Base-by-base conservation (phyloP, 2,797 vertebrate species). In the Pempheris klunzingeri region DNA sequence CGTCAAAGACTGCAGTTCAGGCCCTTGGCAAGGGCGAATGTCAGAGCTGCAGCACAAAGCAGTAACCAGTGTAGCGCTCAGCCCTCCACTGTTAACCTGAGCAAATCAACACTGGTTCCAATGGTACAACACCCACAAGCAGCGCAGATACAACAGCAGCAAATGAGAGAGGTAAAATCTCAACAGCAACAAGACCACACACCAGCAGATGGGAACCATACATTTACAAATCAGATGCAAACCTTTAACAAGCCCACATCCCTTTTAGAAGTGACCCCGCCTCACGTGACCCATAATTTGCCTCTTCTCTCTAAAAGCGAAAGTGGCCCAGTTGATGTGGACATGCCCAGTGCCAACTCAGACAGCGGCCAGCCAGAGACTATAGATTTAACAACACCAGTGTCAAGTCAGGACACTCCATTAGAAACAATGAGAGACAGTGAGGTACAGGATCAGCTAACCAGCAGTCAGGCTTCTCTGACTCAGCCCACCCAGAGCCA, bases 1-100 rank as follows among this genome's bases (percentile, higher is more conserved):
- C 95, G 95, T 8, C 95, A 96, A 2, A 96, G 95, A 52, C 96
- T 98, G 65, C 96, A 96, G 75, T 97, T 98, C 88, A 96, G 94
- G 88, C 97, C 95, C 0, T 89, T 93, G 47, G 74, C 81, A 28
- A 94, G 84, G 77, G 92, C 47, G 7, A 92, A 87, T 1, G 77
- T 84, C 5, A 72, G 84, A 55, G 54, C 57, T 1, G 43, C 71
- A 15, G 58, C 55, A 46, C 83, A 71, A 78, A 79, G 47, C 77
- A 11, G 50, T 41, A 72, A 43, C 71, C 83, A 84, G 74, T 36
- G 65, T 11, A 77, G 41, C 8, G 52, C 78, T 80, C 91, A 88
- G 82, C 44, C 77, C 71, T 53, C 88, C 0, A 53, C 63, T 3
- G 75, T 55, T 43, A 83, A 59, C 60, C 34, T 88, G n/a, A 83